phyloP scores from a whole-genome alignment of 2,888 invertebrate species.

The Dolichomitus sp. region DNA sequence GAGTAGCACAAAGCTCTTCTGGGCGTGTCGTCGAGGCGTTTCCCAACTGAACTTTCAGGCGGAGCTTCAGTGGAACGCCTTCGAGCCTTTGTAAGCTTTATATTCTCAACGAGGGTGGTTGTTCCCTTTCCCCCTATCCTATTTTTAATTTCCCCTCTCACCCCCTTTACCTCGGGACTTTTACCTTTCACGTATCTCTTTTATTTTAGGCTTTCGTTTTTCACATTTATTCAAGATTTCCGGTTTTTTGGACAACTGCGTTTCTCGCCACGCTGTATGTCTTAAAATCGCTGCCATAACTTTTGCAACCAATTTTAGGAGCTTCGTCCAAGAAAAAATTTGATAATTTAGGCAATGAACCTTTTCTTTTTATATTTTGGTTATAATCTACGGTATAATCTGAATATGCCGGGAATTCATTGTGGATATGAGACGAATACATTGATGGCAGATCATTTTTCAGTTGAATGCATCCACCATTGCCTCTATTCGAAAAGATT shows the following conservation, averaged over 20 bases:
- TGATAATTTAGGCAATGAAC: neutral
- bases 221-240: conserved; percentile 50
- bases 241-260: neutral
- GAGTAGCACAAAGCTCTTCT: conserved; percentile 48
- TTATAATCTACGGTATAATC: too few species aligned
- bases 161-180: conserved; percentile 50
- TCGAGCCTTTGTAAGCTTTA: conserved; percentile 64
- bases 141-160: conserved; percentile 53
- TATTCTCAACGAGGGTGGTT: conserved; percentile 37
- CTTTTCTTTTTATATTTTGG: neutral
- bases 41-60: conserved; percentile 81
- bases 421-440: neutral
- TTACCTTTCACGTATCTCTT: conserved; percentile 54
- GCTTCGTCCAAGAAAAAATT: neutral
- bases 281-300: neutral
- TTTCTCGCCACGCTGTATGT: neutral
- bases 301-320: neutral
- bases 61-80: conserved; percentile 83
- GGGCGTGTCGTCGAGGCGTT: conserved; percentile 81
- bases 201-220: conserved; percentile 23
- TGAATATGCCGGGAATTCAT: too few species aligned
- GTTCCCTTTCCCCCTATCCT: conserved; percentile 41
- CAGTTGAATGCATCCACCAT: neutral
- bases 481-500: neutral
- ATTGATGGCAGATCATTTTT: too few species aligned